These are phyloP conservation scores for Aythya baeri DNA, from an alignment of 2,113 vertebrate genomes.

Conservation along the genomic window DNA sequence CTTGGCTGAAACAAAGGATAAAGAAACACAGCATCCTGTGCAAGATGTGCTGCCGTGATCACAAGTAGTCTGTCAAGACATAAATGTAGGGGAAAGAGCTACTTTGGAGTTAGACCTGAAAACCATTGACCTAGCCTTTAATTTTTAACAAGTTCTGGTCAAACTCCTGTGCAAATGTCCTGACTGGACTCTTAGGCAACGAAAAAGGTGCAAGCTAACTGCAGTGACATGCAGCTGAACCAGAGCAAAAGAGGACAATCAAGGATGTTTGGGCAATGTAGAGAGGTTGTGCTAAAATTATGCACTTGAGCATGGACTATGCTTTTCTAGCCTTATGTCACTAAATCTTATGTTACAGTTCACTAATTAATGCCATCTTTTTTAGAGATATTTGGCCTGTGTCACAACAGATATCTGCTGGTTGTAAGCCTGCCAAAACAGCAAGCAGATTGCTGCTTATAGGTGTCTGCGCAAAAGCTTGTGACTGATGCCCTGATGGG, in stretches of 20 bases:
- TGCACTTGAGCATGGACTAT: neutral
- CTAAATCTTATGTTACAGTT: neutral
- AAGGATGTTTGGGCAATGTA: neutral
- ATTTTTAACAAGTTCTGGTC: neutral
- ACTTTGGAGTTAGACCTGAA: neutral
- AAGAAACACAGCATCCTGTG: neutral
- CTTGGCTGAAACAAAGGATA: neutral
- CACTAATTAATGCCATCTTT: neutral
- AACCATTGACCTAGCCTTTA: neutral
- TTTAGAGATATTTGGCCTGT: neutral
- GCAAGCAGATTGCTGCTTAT: neutral
- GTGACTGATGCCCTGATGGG: neutral
- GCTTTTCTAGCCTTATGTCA: neutral
- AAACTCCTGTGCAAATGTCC: neutral
- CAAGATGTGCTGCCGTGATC: neutral
- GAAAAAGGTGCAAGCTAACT: neutral
- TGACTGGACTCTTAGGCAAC: neutral
- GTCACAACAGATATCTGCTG: neutral
- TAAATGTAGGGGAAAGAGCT: neutral
- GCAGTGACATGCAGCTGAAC: neutral
- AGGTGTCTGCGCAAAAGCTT: neutral
- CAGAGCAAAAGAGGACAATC: neutral
- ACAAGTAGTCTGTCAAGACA: neutral
- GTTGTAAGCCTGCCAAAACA: neutral
- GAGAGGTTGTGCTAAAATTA: neutral